Base-by-base conservation (phyloP, 2,888 invertebrate species). In the Priocnemis perturbator region DNA sequence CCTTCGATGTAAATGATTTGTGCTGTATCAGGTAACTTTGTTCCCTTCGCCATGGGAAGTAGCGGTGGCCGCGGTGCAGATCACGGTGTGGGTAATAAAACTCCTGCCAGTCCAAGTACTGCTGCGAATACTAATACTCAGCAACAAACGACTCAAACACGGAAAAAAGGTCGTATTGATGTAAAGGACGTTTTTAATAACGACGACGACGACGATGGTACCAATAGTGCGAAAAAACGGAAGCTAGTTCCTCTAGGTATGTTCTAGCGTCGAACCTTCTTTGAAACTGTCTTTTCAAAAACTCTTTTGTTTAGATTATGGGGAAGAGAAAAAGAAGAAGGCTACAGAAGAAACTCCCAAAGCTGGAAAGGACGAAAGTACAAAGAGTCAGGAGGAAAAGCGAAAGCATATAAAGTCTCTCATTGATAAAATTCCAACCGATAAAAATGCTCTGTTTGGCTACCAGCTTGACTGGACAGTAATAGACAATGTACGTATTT, bases 361-460 rank as follows among this genome's bases (percentile, higher is more conserved):
- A 75, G 86, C 89, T 85, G 90, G 91, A 87, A 91, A 92, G 86
- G 91, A 94, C 86, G 93, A 94, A 87, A 91, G 91, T 68, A 90
- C 92, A 44, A 93, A 93, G 87, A 92, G 93, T 64, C 95, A 95
- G 70, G 98, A 99, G 89, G 99, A 99, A 90, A 99, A 99, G 90
- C 92, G 98, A 67, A 96, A 96, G 85, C 95, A 97, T 90, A 98
- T 99, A 83, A 99, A 99, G 91, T 95, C 95, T 76, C 93, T 99
- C 81, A 99, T 99, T 86, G 98, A 98, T 90, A 96, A 96, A 91
- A 99, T 99, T 87, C 99, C 99, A 70, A 99, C 98, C 9, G 97
- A 96, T 88, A 99, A 99, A 91, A 96, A 95, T 74, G 97, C 97
- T 84, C 92, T 99, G 77, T 99, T 99, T 91, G 96, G 95, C 77